These are phyloP conservation scores for Allophyes oxyacanthae DNA, from an alignment of 2,888 invertebrate species.

Conservation along the genomic window DNA sequence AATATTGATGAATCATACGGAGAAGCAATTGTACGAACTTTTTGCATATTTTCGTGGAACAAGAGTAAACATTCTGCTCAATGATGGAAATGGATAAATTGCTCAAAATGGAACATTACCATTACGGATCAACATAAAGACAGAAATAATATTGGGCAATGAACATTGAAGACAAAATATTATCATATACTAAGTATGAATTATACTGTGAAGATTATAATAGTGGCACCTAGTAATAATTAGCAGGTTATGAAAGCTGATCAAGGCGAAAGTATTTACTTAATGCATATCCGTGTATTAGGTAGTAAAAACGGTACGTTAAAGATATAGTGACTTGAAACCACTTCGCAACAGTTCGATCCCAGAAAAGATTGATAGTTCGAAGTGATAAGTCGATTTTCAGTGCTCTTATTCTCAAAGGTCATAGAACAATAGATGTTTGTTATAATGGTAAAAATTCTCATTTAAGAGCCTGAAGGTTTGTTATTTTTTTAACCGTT, in stretches of 20 bases:
- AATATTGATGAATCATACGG: neutral
- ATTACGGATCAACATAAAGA: constrained; percentile 3
- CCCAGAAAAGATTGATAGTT: no score
- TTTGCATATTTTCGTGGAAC: constrained; percentile 6
- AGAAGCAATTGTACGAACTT: constrained; percentile 9
- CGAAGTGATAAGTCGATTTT: no score
- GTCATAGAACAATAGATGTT: no score
- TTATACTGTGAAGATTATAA: constrained; percentile 11
- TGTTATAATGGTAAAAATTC: no score
- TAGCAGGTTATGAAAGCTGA: neutral
- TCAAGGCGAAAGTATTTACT: no score
- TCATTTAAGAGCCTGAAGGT: no score
- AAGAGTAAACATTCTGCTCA: constrained; percentile 1
- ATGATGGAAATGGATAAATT: constrained; percentile 15
- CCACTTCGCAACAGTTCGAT: no score
- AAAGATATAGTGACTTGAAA: no score
- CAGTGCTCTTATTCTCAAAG: no score
- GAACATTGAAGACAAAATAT: constrained; percentile 17
- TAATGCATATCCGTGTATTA: no score
- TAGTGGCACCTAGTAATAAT: constrained; percentile 2
- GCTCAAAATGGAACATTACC: constrained; percentile 11
- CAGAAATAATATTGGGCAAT: constrained; percentile 23
- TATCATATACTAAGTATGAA: constrained; percentile 12
- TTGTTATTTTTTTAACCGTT: no score
- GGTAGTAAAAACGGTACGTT: no score